A percentile compares a stretch with the other conserved stretches of the same genome.
phyloP scores from a whole-genome alignment of 2,888 invertebrate species.

The Meta bourneti region DNA sequence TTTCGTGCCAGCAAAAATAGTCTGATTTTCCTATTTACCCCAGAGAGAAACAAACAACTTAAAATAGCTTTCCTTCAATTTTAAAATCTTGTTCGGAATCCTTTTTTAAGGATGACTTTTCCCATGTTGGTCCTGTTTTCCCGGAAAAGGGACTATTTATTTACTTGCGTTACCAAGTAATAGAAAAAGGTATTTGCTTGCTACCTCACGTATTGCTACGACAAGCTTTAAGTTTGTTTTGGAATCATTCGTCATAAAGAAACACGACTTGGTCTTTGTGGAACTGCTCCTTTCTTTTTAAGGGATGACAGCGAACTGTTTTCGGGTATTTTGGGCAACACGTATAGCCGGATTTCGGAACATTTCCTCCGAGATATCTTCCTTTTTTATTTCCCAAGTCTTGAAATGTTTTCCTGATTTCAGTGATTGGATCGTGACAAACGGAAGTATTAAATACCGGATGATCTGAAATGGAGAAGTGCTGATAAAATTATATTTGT shows the following conservation, averaged over 20 bases:
- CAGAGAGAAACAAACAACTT: background rate
- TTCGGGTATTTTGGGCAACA: too few species aligned
- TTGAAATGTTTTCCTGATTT: too few species aligned
- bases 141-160: background rate
- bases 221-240: background rate
- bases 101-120: background rate
- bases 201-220: background rate
- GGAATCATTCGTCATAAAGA: background rate
- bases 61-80: background rate
- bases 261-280: background rate
- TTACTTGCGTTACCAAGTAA: background rate
- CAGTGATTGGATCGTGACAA: too few species aligned
- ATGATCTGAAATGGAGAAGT: too few species aligned
- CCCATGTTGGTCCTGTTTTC: background rate
- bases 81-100: background rate
- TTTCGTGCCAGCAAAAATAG: background rate
- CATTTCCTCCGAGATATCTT: too few species aligned
- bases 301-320: too few species aligned
- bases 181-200: constrained; percentile 2
- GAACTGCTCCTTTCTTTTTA: too few species aligned
- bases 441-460: too few species aligned
- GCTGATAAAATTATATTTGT: too few species aligned
- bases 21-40: background rate
- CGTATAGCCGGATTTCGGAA: too few species aligned
- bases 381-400: too few species aligned